Evolutionary conservation across 2,888 invertebrate species (phyloP).

Genomic region (Chrysina gloriosa): DNA sequence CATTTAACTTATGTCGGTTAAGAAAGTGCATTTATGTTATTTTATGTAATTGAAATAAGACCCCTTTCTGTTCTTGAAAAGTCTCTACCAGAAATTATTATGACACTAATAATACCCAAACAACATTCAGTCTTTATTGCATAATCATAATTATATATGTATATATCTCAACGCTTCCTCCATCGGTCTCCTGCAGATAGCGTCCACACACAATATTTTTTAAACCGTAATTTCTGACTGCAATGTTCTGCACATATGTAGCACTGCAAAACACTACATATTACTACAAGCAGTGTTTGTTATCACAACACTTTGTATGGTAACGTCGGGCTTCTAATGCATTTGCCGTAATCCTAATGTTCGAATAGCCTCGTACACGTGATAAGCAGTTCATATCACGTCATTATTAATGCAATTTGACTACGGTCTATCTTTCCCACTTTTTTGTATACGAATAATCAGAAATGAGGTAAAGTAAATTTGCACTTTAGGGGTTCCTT

Average conservation of each 20-base stretch:
- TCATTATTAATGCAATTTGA: background rate
- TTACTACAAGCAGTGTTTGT: conserved; percentile 53
- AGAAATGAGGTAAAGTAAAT: background rate
- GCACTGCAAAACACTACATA: conserved; percentile 49
- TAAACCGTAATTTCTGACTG: conserved; percentile 32
- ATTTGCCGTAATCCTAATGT: conserved; percentile 46
- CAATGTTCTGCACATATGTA: conserved; percentile 18
- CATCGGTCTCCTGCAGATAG: conserved; percentile 15
- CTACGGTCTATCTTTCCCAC: background rate
- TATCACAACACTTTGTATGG: conserved; percentile 51
- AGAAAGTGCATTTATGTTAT: too few species aligned
- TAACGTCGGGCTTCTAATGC: conserved; percentile 50
- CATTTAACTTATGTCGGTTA: too few species aligned
- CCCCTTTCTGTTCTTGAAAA: too few species aligned
- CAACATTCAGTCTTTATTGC: conserved; percentile 8
- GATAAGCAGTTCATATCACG: conserved; percentile 42
- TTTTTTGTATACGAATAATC: background rate
- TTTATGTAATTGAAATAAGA: too few species aligned
- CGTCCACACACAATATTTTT: conserved; percentile 30
- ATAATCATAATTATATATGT: conserved; percentile 16
- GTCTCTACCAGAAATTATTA: too few species aligned
- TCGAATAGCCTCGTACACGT: conserved; percentile 41
- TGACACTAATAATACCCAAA: background rate
- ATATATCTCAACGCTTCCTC: background rate
- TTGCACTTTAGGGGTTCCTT: background rate